A percentile compares a stretch with the other conserved stretches of the same genome.
Conservation (phyloP, 2,888 invertebrate species). For the Galerucella pusilla region DNA sequence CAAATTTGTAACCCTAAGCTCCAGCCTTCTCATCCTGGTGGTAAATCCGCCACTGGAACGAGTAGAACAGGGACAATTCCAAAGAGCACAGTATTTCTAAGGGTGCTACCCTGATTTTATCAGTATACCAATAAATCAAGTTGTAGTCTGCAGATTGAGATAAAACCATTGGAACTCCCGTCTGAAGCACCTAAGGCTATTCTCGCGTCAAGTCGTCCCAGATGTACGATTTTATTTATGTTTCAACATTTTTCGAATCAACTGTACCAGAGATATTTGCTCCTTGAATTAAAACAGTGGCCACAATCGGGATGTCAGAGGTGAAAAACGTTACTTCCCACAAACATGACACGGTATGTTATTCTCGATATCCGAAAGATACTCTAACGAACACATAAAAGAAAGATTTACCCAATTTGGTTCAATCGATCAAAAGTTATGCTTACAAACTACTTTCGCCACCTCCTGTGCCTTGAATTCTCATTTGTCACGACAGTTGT, state of each 20-base stretch:
- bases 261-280: conserved; percentile 56
- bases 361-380: background rate
- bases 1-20: no score
- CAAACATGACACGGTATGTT: conserved; percentile 18
- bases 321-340: conserved; percentile 38
- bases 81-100: conserved; percentile 47
- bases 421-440: no score
- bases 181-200: conserved; percentile 63
- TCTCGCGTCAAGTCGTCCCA: conserved; percentile 61
- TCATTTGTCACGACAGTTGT: no score
- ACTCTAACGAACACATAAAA: no score
- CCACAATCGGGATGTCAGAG: conserved; percentile 43
- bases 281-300: conserved; percentile 56
- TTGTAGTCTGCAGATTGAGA: conserved; percentile 61
- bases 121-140: conserved; percentile 63
- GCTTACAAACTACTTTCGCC: no score
- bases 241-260: conserved; percentile 59
- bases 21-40: no score
- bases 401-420: no score
- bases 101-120: conserved; percentile 63
- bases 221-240: conserved; percentile 63
- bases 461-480: no score
- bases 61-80: conserved; percentile 36
- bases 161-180: conserved; percentile 61
- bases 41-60: conserved; percentile 1